Evolutionary conservation across 2,797 vertebrate species (phyloP), one percentile per base, ranked within the genome.

Genomic region (Poeciliopsis turneri): DNA sequence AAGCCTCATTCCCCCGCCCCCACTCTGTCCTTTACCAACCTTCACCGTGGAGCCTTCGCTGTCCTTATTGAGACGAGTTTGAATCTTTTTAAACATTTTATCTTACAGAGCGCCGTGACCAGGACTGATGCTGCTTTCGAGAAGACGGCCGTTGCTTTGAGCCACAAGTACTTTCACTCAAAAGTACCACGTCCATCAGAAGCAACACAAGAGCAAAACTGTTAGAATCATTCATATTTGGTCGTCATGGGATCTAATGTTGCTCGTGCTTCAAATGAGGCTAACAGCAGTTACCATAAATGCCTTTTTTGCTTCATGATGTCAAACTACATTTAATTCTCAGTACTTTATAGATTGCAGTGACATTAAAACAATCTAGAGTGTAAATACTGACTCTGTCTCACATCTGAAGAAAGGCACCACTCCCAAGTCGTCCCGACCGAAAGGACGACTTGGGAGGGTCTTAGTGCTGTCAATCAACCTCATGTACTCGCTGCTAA

Each of bases 11-110:
- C 53, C 68, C 2, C 9, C 11, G 3, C 20, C 45, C 20, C 45
- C 49, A 73, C 74, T 41, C 55, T 78, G 71, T 53, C 81, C 83
- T 85, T 78, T 89, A 87, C 83, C 84, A 80, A 51, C 80, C 78
- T 78, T 85, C 64, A 77, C 74, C 55, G 41, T 61, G 55, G 45
- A 74, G 83, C 83, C 89, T 87, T 76, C 23, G 28, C 68, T 20
- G 72, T 71, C 78, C 90, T 88, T 83, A 89, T 91, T 85, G 90
- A 87, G 83, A 82, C 28, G 61, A 66, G 51, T 78, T 88, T 36
- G 80, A 79, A 88, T 51, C 76, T 82, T 88, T 51, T 51, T 51
- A 39, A 39, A 39, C 5, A 5, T 49, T 23, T 23, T 77, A 83
- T 92, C 86, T 90, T 89, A 86, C 85, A 83, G 83, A 76, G 82